Conservation (phyloP, 2,113 vertebrate species). For the Panurus biarmicus region DNA sequence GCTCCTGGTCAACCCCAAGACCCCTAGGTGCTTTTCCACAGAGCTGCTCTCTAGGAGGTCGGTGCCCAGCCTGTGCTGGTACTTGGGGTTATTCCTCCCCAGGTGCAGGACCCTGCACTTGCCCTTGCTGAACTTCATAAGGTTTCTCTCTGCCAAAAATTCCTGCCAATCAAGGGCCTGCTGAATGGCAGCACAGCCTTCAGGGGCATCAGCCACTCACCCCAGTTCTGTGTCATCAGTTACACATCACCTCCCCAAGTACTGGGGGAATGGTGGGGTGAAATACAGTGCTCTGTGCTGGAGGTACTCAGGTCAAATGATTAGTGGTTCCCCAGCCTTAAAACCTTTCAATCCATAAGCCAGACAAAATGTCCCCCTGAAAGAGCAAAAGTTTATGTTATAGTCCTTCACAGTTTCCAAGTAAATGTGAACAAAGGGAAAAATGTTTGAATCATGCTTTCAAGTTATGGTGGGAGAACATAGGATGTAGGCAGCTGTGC, state of each 20-base stretch:
- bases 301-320: background rate
- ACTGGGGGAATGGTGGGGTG: background rate
- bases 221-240: accelerated
- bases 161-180: background rate
- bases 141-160: background rate
- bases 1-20: background rate
- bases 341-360: background rate
- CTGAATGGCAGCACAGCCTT: background rate
- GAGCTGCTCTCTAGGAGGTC: background rate
- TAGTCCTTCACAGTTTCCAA: background rate
- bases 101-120: background rate
- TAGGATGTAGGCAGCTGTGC: background rate
- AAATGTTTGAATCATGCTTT: background rate
- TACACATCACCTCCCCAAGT: background rate
- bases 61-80: background rate
- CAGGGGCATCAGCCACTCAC: no score
- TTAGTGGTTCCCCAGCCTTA: background rate
- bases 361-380: background rate
- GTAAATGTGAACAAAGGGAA: background rate
- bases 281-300: background rate
- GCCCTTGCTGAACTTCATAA: background rate
- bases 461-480: background rate
- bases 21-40: background rate
- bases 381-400: background rate
- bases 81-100: background rate